Evolutionary conservation across 2,797 vertebrate species (phyloP).

Genomic region (Mustela erminea): DNA sequence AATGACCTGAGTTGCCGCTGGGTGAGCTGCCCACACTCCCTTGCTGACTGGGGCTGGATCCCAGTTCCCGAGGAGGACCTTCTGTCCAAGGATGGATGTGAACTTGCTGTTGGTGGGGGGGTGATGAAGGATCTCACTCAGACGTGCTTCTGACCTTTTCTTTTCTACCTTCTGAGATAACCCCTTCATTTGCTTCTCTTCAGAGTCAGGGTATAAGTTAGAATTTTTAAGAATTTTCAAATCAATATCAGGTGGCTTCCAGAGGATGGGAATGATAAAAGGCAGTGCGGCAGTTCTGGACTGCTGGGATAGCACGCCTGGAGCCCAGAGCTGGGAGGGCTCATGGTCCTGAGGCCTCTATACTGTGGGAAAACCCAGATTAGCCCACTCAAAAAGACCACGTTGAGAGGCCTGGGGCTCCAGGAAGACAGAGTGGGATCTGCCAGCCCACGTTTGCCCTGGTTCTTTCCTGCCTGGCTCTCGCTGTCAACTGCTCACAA

Average conservation of each 20-base stretch:
- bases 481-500: too few relatives aligned
- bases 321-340: too few relatives aligned
- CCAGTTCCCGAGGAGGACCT: neutral
- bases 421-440: accelerated
- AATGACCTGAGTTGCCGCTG: too few relatives aligned
- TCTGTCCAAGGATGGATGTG: neutral
- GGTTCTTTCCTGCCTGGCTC: neutral
- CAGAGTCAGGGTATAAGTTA: neutral
- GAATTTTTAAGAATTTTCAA: neutral
- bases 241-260: neutral
- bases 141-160: neutral
- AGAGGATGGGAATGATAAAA: too few relatives aligned
- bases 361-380: neutral
- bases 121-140: too few relatives aligned
- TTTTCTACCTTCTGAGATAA: neutral
- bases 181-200: neutral
- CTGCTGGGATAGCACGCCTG: accelerated
- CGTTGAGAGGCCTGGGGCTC: too few relatives aligned
- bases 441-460: accelerated
- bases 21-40: neutral
- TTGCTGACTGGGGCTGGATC: neutral
- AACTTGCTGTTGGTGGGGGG: too few relatives aligned
- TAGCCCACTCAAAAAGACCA: neutral
- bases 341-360: neutral
- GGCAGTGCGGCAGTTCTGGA: neutral